These are phyloP conservation scores for Papilio machaon DNA, from an alignment of 1,140 invertebrate species.

Conservation along the genomic window DNA sequence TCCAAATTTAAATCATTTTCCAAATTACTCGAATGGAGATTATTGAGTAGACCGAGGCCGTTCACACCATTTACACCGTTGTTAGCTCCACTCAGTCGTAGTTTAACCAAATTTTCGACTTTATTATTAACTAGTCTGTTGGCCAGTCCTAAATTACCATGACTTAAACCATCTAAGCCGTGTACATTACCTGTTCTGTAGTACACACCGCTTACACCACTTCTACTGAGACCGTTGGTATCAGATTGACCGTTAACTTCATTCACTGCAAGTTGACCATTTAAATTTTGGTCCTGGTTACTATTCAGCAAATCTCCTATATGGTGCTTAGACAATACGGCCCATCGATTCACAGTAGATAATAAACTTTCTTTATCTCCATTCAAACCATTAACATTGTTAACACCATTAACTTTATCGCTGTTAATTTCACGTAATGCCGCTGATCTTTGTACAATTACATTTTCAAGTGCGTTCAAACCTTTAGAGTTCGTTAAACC, in stretches of 20 bases:
- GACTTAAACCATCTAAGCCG: background rate
- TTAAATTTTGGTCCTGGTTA: background rate
- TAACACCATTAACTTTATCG: background rate
- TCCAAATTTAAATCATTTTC: background rate
- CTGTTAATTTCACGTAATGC: background rate
- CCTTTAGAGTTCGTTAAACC: background rate
- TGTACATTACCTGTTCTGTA: background rate
- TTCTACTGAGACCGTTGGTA: background rate
- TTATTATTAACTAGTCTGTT: background rate
- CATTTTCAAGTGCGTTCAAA: slow-evolving; percentile 3
- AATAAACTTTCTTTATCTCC: background rate
- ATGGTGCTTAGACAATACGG: background rate
- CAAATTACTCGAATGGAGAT: background rate
- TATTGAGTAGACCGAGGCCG: background rate
- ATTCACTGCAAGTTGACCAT: background rate
- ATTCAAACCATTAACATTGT: background rate
- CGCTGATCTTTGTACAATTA: background rate
- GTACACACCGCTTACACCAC: background rate
- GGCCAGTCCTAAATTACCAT: background rate
- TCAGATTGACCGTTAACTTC: background rate
- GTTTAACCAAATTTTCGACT: background rate
- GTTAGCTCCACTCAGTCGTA: slow-evolving; percentile 19
- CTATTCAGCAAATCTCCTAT: background rate
- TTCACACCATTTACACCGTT: background rate
- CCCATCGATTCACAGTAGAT: slow-evolving; percentile 12